Conservation (phyloP, 2,797 vertebrate species). For the Enoplosus armatus region DNA sequence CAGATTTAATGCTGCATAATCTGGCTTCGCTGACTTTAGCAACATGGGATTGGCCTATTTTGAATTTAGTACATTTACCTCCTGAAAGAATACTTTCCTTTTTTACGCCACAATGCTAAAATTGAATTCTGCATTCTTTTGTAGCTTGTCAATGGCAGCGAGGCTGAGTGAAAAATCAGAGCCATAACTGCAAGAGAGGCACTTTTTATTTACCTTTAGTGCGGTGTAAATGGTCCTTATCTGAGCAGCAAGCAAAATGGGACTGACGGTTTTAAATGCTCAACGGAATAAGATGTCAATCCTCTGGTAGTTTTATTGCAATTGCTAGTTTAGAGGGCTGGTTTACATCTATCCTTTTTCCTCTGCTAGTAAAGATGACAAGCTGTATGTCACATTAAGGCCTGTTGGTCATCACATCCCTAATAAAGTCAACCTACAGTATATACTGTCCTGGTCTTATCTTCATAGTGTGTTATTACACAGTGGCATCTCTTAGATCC, state of each 20-base stretch:
- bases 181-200: conserved; percentile 69
- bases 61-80: conserved; percentile 76
- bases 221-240: conserved; percentile 63
- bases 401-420: conserved; percentile 36
- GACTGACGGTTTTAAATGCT: conserved; percentile 54
- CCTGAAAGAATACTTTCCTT: conserved; percentile 73
- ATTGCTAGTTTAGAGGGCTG: conserved; percentile 24
- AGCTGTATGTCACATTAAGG: conserved; percentile 40
- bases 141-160: conserved; percentile 68
- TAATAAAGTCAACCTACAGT: conserved; percentile 42
- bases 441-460: conserved; percentile 7
- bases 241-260: conserved; percentile 60
- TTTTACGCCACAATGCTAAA: conserved; percentile 82
- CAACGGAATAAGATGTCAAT: conserved; percentile 61
- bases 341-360: conserved; percentile 50
- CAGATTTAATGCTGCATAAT: conserved; percentile 78
- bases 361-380: conserved; percentile 43
- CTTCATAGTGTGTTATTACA: conserved; percentile 17
- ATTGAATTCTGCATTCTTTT: conserved; percentile 81
- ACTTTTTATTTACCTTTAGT: conserved; percentile 66
- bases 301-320: conserved; percentile 43
- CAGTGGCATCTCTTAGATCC: conserved; percentile 6
- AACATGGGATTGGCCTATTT: conserved; percentile 78
- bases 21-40: conserved; percentile 69
- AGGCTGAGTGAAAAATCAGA: conserved; percentile 66